Conservation (phyloP, 2,113 vertebrate species). For the Aspidoscelis tigris region DNA sequence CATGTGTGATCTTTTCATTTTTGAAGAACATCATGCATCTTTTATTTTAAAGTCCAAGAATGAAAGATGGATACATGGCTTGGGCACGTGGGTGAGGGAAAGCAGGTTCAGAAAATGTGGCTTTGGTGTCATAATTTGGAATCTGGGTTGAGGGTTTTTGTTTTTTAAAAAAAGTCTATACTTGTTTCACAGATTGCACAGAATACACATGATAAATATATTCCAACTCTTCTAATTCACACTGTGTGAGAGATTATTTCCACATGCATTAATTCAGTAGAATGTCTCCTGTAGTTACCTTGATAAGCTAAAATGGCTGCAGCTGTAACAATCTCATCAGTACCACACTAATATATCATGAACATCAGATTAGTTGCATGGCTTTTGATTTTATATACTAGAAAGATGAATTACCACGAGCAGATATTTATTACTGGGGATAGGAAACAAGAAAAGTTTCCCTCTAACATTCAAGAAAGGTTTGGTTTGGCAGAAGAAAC, state of each 20-base stretch:
- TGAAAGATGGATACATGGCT: neutral
- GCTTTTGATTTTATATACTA: neutral
- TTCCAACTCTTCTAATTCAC: slow-evolving; percentile 1
- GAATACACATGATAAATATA: neutral
- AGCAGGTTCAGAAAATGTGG: neutral
- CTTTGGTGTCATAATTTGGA: neutral
- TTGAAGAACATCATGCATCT: neutral
- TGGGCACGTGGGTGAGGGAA: neutral
- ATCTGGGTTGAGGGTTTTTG: neutral
- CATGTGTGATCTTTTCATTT: neutral
- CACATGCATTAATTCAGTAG: neutral
- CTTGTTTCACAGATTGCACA: neutral
- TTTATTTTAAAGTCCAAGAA: neutral
- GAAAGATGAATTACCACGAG: too few species aligned
- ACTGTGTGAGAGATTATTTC: neutral
- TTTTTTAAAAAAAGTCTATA: too few species aligned
- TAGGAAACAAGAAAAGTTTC: too few species aligned
- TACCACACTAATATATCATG: neutral
- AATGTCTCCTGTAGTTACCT: neutral
- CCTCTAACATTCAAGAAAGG: too few species aligned
- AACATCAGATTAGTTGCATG: neutral
- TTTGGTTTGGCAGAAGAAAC: too few species aligned
- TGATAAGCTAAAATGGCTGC: neutral
- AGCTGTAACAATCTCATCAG: neutral
- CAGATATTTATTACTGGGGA: too few species aligned